These are phyloP conservation scores for Heliconius cydno DNA, from an alignment of 2,888 invertebrate genomes.

Conservation along the genomic window DNA sequence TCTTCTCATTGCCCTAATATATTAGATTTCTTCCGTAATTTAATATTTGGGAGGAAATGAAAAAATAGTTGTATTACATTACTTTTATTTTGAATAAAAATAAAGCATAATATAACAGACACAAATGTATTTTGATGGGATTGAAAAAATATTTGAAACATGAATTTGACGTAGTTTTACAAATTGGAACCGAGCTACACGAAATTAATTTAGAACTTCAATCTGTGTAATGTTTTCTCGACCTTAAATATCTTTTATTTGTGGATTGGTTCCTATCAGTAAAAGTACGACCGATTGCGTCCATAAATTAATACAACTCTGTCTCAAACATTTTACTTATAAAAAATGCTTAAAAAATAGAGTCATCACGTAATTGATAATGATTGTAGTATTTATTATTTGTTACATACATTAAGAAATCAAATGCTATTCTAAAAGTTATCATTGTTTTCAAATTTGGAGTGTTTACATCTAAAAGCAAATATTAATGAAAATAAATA, in stretches of 20 bases:
- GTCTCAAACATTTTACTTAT: slow-evolving; percentile 31
- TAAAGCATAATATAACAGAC: slow-evolving; percentile 39
- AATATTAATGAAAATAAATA: background rate
- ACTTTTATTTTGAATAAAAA: slow-evolving; percentile 41
- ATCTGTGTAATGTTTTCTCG: background rate
- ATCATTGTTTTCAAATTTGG: background rate
- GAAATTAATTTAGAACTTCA: background rate
- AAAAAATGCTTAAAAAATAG: background rate
- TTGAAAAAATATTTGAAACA: background rate
- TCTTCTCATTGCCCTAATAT: no score
- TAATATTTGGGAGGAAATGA: background rate
- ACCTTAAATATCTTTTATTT: background rate
- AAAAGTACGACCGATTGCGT: background rate
- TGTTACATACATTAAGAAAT: background rate
- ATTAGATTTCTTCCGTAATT: background rate
- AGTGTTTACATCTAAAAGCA: background rate
- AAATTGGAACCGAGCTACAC: background rate
- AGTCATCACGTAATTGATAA: background rate
- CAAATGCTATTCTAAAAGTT: background rate
- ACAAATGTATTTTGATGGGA: slow-evolving; percentile 22
- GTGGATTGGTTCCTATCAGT: background rate
- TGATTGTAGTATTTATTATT: background rate
- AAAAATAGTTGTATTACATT: slow-evolving; percentile 26
- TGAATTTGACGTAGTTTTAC: background rate
- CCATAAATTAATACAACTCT: slow-evolving; percentile 8